A percentile compares a stretch with the other conserved stretches of the same genome.
Evolutionary conservation across 2,888 invertebrate species (phyloP).

Genomic region (Tolmerus cingulatus): DNA sequence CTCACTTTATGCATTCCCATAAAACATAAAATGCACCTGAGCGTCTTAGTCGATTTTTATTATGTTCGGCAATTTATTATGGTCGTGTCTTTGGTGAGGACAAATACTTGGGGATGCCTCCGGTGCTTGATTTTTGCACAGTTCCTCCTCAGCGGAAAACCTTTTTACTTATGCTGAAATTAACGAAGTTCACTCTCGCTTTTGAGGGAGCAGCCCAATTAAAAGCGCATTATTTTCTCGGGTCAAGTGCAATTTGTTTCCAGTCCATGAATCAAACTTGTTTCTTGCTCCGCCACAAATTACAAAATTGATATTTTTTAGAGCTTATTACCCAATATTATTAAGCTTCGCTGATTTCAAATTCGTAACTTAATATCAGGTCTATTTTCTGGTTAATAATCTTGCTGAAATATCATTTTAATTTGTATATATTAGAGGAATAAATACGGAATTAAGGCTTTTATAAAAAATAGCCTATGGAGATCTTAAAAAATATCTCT

Average conservation of each 20-base stretch:
- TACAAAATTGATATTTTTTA: not conserved
- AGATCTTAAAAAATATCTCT: too few species aligned
- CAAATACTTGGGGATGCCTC: not conserved
- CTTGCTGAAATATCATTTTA: too few species aligned
- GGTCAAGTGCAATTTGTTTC: not conserved
- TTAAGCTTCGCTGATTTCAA: not conserved
- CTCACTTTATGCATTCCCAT: not conserved
- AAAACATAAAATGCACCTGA: not conserved
- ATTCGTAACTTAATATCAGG: not conserved
- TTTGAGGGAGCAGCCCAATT: not conserved
- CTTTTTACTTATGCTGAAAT: not conserved
- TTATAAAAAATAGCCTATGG: too few species aligned
- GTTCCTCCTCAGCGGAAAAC: not conserved
- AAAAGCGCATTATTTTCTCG: not conserved
- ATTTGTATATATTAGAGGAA: too few species aligned
- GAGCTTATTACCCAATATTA: not conserved
- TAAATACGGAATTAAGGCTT: too few species aligned
- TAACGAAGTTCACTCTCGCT: not conserved
- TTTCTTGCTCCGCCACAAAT: not conserved
- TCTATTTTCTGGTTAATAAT: not conserved
- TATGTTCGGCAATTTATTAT: not conserved
- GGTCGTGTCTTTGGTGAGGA: not conserved
- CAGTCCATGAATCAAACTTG: not conserved
- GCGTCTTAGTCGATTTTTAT: not conserved
- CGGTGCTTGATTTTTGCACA: not conserved